Base-by-base conservation (phyloP, 92 coral and sea anemone species). In the Porites lobata region DNA sequence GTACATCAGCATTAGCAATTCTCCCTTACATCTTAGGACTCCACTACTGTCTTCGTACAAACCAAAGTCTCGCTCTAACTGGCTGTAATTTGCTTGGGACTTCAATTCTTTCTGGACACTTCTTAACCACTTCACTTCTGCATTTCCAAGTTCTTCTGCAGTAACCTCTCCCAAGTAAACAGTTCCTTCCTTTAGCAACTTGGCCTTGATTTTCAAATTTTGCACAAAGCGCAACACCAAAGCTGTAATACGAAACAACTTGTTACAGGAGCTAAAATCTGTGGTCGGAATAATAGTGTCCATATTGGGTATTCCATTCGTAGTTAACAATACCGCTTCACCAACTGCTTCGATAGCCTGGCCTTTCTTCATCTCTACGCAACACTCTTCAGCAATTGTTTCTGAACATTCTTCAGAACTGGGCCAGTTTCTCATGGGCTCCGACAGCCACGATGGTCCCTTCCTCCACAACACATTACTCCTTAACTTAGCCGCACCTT, bases 1-100 rank as follows among this genome's bases (percentile, higher is more conserved):
- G 71, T 70, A 91, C 21, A 22, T 53, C 66, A 14, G 94, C 92
- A 52, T 91, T 81, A 17, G 76, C 58, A 22, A 90, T 65, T 78
- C 86, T 61, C 92, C 94, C 12, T 74, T 80, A 76, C 92, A 71
- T 70, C 83, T 87, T 8, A 91, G 22, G 56, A 91, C 77, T 7
- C 89, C 86, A 19, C 70, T 83, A 20, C 47, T 76, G 72, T 91
- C 91, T 57, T 24, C 32, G 26, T 43, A 83, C 62, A 91, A 61
- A 51, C 92, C 94, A 75, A 91, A 87, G 68, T 87, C 94, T 17
- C 69, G 92, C 72, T 75, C 70, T 86, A 79, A 78, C 26, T 24
- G 79, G 72, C 75, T 73, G 86, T 56, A 83, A 53, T 88, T 88
- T 32, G 72, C 71, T 50, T 88, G 75, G 24, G 84, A 21, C 58